A percentile compares a stretch with the other conserved stretches of the same genome.
These are phyloP conservation scores for Hyalella azteca DNA, from an alignment of 2,888 invertebrate species.

Conservation along the genomic window DNA sequence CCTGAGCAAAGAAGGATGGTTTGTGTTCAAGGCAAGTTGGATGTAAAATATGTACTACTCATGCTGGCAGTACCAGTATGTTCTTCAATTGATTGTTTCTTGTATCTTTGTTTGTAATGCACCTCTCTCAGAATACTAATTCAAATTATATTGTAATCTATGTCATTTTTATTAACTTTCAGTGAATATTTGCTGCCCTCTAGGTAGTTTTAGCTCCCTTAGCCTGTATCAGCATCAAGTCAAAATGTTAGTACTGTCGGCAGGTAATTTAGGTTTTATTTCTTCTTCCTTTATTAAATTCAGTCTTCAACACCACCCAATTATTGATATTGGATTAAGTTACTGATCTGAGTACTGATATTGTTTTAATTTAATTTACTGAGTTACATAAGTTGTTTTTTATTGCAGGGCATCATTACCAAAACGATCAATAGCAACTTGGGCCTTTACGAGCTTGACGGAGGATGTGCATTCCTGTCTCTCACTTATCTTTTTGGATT, in stretches of 20 bases:
- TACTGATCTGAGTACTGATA: not conserved
- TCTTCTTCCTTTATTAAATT: not conserved
- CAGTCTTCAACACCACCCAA: not conserved
- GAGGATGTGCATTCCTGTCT: not conserved
- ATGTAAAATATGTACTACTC: not conserved
- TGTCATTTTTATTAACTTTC: not conserved
- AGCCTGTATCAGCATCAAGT: not conserved
- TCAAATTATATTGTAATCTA: too few relatives aligned
- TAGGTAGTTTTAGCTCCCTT: not conserved
- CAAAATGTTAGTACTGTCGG: not conserved
- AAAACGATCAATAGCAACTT: slow-evolving; percentile 5
- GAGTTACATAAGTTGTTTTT: not conserved
- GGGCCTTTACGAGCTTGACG: slow-evolving; percentile 1
- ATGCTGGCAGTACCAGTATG: not conserved
- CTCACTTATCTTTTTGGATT: not conserved
- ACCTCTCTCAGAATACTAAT: too few relatives aligned
- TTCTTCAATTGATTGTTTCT: not conserved
- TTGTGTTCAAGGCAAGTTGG: not conserved
- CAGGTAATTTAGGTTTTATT: not conserved
- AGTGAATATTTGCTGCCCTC: not conserved
- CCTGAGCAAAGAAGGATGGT: not conserved
- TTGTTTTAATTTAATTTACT: not conserved
- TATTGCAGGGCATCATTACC: not conserved
- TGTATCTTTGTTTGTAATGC: not conserved
- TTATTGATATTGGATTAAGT: not conserved